Evolutionary conservation across 1,140 invertebrate genomes (phyloP).

Genomic region (Drosophila obscura): DNA sequence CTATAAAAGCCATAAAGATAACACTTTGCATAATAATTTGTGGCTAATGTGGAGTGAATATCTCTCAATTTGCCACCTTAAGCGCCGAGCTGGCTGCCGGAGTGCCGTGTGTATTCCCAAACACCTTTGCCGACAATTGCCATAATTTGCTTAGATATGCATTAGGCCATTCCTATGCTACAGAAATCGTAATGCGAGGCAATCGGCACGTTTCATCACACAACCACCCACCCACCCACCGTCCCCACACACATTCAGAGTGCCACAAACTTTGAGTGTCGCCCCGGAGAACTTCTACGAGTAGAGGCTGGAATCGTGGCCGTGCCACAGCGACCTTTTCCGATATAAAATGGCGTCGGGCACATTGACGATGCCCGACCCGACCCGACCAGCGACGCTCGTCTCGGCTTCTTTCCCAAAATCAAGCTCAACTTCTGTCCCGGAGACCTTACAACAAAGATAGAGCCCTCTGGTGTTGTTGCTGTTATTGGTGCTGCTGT

Average conservation of each 20-base stretch:
- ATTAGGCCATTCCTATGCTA: conserved; percentile 12
- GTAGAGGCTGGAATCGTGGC: background rate
- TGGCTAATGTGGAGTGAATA: conserved; percentile 31
- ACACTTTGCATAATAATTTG: conserved; percentile 44
- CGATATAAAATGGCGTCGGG: conserved; percentile 69
- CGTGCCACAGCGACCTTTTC: conserved; percentile 53
- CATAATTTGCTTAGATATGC: conserved; percentile 53
- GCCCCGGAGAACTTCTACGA: conserved; percentile 20
- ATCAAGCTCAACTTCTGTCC: conserved; percentile 12
- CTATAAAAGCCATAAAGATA: conserved; percentile 13
- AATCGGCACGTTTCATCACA: conserved; percentile 71
- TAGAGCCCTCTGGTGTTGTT: conserved; percentile 22
- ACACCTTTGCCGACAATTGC: conserved; percentile 56
- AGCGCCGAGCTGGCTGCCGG: background rate
- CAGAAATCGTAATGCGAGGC: conserved; percentile 34
- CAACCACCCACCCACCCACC: conserved; percentile 19
- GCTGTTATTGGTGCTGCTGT: conserved; percentile 38
- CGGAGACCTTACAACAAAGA: conserved; percentile 46
- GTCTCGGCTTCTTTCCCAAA: conserved; percentile 14
- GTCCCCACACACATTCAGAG: background rate
- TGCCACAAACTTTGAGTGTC: conserved; percentile 23
- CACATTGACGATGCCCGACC: too few relatives aligned
- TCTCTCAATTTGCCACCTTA: conserved; percentile 39
- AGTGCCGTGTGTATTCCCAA: conserved; percentile 23
- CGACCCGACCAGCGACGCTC: conserved; percentile 15